Base-by-base conservation (phyloP, 1,140 invertebrate species). In the Linepithema humile region DNA sequence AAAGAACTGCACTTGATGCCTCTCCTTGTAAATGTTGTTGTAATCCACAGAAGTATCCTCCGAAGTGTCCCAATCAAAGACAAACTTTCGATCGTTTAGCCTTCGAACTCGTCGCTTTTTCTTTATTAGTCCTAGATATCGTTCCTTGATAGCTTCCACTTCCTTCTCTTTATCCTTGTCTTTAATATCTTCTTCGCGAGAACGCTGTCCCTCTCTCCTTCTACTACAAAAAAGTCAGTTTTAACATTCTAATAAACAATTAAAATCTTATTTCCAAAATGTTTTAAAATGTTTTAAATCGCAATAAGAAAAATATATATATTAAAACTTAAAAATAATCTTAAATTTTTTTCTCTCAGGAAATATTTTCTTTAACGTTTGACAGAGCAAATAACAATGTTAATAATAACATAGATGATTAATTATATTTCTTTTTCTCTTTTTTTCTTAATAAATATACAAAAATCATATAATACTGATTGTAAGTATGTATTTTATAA, bases 41-140 rank as follows among this genome's bases (percentile, higher is more conserved):
- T 99, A 99, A 96, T 99, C 99, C 84, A 97, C 97, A 20, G 98
- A 99, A 0, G 99, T 99, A 90, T 99, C 99, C 94, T 99, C 99
- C 0, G 97, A 97, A 3, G 98, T 98, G 95, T 99, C 99, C 99
- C 99, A 99, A 95, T 99, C 99, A 95, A 99, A 99, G 0, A 99
- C 99, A 96, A 99, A 99, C 95, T 99, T 99, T 4, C 99, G 95
- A 92, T 99, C 99, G 95, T 99, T 99, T 3, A 99, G 94, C 84
- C 99, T 95, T 43, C 99, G 95, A 0, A 99, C 97, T 55, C 98
- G 95, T 6, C 98, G 96, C 91, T 99, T 99, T 92, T 98, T 99
- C 91, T 99, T 99, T 0, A 98, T 95, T 20, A 99, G 96, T 9
- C 98, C 98, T n/a, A 99, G 95, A 94, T 99, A 99, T 9, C 99